Conservation (phyloP, 2,888 invertebrate species). For the Ectemnius continuus region DNA sequence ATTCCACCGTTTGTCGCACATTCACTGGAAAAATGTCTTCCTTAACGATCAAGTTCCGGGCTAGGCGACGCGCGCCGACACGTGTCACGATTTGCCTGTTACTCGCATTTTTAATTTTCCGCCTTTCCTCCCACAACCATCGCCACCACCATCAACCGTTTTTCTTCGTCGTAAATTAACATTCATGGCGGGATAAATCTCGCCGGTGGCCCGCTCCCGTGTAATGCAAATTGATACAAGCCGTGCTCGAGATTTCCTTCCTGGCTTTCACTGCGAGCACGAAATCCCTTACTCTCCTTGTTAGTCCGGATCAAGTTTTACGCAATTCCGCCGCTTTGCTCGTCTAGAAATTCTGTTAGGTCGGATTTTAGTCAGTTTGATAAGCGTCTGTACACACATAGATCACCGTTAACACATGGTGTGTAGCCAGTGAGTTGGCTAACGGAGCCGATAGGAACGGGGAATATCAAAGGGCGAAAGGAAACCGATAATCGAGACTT, state of each 20-base stretch:
- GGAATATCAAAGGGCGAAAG: constrained; percentile 2
- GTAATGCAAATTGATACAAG: constrained; percentile 4
- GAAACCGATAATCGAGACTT: neutral
- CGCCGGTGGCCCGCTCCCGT: neutral
- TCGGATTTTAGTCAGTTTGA: no score
- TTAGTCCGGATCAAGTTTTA: neutral
- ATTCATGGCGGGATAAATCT: constrained; percentile 10
- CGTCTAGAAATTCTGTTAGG: no score
- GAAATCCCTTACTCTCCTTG: neutral
- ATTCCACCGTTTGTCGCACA: neutral
- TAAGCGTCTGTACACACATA: no score
- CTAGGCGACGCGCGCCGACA: neutral
- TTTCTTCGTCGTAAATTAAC: neutral
- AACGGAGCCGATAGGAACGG: no score
- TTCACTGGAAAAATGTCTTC: neutral
- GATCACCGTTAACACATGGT: no score
- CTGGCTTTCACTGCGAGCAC: constrained; percentile 11
- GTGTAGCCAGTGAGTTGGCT: no score
- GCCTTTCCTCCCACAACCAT: neutral
- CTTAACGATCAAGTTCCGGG: neutral
- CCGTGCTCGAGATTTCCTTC: neutral
- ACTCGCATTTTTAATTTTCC: neutral
- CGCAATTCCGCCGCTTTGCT: no score
- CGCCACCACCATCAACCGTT: neutral
- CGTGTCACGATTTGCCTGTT: constrained; percentile 1